Evolutionary conservation across 2,113 vertebrate genomes (phyloP), one percentile per base, ranked within the genome.

Genomic region (Percina caprodes): DNA sequence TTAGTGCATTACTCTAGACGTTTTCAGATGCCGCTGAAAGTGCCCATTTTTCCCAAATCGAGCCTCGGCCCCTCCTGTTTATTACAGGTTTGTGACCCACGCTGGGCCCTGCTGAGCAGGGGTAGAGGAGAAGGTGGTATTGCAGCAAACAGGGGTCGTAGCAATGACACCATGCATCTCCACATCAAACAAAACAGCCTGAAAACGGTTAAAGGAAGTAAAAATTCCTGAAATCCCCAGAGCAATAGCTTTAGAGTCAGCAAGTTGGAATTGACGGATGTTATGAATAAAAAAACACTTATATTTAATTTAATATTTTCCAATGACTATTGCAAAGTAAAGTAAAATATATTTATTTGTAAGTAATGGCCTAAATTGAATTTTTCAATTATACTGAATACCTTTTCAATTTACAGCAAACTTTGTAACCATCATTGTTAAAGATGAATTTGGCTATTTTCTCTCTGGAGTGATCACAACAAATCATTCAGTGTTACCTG

Each of bases 81-180:
- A 95, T 95, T 95, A 95, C 91, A 94, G 94, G 92, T 93, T 93
- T 94, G 92, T 94, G 94, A 96, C 95, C 95, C 91, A 90, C 80
- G 88, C 91, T 77, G 85, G 80, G 87, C 82, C 91, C 90, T 23
- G 87, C 89, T 92, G 93, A 92, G 94, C 93, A 85, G 85, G 75
- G 83, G 51, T 59, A 83, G 71, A 65, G 69, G 69, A 42, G 82
- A 68, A 55, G 79, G 81, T 72, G 86, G 89, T 79, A 88, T 87
- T 91, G 74, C 89, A 90, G 88, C 82, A 91, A 83, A 86, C 90
- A 93, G 94, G 90, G 94, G 93, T 95, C 94, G 60, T 83, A 60
- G 78, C 94, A 95, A 95, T 95, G 94, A 95, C 94, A 94, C 83
- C 66, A 63, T 77, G 80, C 85, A 79, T 74, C 86, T 77, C 79